Conservation (phyloP, 2,797 vertebrate genomes). For the Anableps anableps region DNA sequence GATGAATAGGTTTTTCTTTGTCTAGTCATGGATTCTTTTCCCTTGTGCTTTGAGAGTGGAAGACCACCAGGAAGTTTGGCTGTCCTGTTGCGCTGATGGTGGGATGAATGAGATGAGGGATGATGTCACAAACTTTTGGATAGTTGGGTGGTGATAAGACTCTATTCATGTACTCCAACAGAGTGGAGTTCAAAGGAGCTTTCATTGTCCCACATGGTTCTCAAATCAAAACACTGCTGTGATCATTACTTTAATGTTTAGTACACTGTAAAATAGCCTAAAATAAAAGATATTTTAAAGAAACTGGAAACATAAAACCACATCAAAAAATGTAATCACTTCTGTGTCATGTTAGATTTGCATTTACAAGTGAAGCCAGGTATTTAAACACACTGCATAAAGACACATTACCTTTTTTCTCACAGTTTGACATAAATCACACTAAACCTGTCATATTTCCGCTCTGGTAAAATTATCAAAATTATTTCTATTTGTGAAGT, state of each 20-base stretch:
- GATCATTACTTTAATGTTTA: constrained; percentile 33
- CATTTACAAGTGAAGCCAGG: not conserved
- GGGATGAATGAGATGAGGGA: constrained; percentile 44
- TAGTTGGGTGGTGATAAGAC: constrained; percentile 43
- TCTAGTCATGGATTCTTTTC: constrained; percentile 57
- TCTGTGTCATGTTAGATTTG: not conserved
- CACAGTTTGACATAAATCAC: not conserved
- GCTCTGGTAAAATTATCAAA: not conserved
- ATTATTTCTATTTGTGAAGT: not conserved
- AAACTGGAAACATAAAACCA: not conserved
- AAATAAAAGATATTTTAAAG: not conserved
- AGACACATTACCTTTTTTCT: not conserved
- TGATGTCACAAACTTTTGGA: constrained; percentile 57
- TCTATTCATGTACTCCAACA: constrained; percentile 51
- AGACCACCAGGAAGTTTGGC: constrained; percentile 34
- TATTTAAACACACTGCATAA: not conserved
- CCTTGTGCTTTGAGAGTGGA: constrained; percentile 54
- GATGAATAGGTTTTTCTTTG: constrained; percentile 39
- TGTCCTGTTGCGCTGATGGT: constrained; percentile 32
- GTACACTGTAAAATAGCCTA: constrained; percentile 40
- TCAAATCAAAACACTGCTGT: constrained; percentile 53
- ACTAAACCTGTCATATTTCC: not conserved
- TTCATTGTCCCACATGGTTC: constrained; percentile 36
- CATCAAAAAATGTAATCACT: too few species aligned
- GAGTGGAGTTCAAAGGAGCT: constrained; percentile 48